Evolutionary conservation across 2,888 invertebrate species (phyloP).

Genomic region (Aethes cnicana): DNA sequence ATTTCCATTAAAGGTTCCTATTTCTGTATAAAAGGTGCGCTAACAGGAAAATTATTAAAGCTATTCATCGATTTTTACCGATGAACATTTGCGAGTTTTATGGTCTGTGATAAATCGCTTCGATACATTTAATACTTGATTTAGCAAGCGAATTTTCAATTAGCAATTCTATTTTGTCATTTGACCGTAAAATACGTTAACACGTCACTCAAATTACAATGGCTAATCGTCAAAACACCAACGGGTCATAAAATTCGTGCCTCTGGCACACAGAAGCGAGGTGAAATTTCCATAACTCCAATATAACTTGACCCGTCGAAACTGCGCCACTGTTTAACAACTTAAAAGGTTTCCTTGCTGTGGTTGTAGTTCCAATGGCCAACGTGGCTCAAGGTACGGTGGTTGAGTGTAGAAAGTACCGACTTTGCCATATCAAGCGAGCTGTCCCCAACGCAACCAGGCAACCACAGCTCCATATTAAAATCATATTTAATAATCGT

Average conservation of each 20-base stretch:
- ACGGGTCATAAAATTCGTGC: slow-evolving; percentile 57
- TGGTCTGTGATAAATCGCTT: no score
- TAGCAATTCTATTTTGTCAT: background rate
- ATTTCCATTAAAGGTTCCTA: no score
- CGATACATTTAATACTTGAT: no score
- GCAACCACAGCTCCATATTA: slow-evolving; percentile 51
- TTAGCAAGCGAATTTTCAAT: no score
- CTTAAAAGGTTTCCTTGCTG: background rate
- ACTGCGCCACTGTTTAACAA: slow-evolving; percentile 36
- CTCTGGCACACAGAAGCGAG: slow-evolving; percentile 64
- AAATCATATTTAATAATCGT: slow-evolving; percentile 55
- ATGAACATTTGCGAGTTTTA: no score
- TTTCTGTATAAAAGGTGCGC: no score
- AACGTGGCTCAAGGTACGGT: slow-evolving; percentile 48
- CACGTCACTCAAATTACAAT: slow-evolving; percentile 45
- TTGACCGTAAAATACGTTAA: slow-evolving; percentile 50
- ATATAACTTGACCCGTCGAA: slow-evolving; percentile 42
- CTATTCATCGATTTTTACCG: no score
- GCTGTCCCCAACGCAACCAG: slow-evolving; percentile 43
- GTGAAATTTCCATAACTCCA: slow-evolving; percentile 57
- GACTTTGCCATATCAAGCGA: slow-evolving; percentile 64
- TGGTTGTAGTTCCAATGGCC: slow-evolving; percentile 34
- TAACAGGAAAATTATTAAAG: no score
- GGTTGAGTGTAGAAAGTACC: slow-evolving; percentile 60
- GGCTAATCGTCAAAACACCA: slow-evolving; percentile 53